A percentile compares a stretch with the other conserved stretches of the same genome.
Conservation (phyloP, 2,888 invertebrate species). For the Campaea margaritaria region DNA sequence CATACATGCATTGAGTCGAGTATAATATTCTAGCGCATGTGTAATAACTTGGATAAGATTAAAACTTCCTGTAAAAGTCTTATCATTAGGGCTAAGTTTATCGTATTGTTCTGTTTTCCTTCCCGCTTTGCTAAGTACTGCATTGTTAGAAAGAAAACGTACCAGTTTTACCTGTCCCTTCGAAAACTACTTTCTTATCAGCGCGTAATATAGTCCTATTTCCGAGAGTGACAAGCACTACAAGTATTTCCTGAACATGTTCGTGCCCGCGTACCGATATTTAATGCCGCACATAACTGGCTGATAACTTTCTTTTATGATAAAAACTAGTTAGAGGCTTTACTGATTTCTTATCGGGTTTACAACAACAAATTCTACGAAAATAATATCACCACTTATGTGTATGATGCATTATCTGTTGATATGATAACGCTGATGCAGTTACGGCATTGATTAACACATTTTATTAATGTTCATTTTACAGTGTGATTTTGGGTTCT, state of each 20-base stretch:
- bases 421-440: too few relatives aligned
- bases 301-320: conserved; percentile 58
- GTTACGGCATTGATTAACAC: too few relatives aligned
- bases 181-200: conserved; percentile 52
- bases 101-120: conserved; percentile 35
- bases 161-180: conserved; percentile 30
- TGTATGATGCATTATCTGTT: too few relatives aligned
- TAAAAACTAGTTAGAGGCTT: too few relatives aligned
- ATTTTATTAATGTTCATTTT: too few relatives aligned
- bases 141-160: conserved; percentile 36
- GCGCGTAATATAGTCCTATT: conserved; percentile 51
- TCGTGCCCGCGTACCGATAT: conserved; percentile 48
- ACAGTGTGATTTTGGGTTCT: too few relatives aligned
- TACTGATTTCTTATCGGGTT: conserved; percentile 44
- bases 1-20: conserved; percentile 8
- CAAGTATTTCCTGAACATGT: conserved; percentile 59
- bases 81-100: conserved; percentile 45
- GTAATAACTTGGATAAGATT: conserved; percentile 56
- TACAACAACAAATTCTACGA: conserved; percentile 23
- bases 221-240: conserved; percentile 60
- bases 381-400: neutral
- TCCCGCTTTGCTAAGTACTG: conserved; percentile 30
- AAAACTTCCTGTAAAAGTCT: conserved; percentile 47
- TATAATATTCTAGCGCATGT: conserved; percentile 19
- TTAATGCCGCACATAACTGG: conserved; percentile 47